Percentiles rank a stretch among this genome's conserved stretches.
Evolutionary conservation across 2,113 vertebrate genomes (phyloP).

Genomic region (Zosterops lateralis): DNA sequence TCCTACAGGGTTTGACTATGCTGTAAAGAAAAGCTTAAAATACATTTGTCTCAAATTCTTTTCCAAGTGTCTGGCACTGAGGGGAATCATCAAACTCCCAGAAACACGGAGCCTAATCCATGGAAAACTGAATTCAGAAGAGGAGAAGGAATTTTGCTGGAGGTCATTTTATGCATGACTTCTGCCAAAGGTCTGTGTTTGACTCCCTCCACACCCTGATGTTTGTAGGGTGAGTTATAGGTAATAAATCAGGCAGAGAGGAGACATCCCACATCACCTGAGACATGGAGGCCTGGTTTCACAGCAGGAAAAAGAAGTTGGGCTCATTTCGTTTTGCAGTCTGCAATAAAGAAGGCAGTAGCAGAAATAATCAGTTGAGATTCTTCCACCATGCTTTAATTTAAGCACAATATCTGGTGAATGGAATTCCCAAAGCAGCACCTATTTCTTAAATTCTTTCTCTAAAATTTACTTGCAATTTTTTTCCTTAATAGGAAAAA

Average conservation of each 20-base stretch:
- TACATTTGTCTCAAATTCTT: not conserved
- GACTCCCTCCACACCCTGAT: not conserved
- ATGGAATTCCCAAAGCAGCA: not conserved
- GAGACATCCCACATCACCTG: not conserved
- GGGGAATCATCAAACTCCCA: not conserved
- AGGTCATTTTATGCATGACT: not conserved
- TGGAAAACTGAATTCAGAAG: not conserved
- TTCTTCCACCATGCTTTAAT: not conserved
- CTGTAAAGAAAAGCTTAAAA: not conserved
- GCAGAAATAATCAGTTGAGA: not conserved
- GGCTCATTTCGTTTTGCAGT: not conserved
- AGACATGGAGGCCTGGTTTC: not conserved
- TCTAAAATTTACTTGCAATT: not conserved
- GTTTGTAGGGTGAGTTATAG: not conserved
- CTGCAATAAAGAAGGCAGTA: not conserved
- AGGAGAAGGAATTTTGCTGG: not conserved
- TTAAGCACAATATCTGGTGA: not conserved
- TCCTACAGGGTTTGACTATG: not conserved
- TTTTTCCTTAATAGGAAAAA: not conserved
- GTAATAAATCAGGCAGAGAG: not conserved
- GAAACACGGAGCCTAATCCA: not conserved
- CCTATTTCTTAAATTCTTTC: not conserved
- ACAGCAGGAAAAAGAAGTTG: not conserved
- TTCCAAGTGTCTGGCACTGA: not conserved
- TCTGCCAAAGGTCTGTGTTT: not conserved